Conservation (phyloP, 2,888 invertebrate genomes). For the Drosophila incognita region DNA sequence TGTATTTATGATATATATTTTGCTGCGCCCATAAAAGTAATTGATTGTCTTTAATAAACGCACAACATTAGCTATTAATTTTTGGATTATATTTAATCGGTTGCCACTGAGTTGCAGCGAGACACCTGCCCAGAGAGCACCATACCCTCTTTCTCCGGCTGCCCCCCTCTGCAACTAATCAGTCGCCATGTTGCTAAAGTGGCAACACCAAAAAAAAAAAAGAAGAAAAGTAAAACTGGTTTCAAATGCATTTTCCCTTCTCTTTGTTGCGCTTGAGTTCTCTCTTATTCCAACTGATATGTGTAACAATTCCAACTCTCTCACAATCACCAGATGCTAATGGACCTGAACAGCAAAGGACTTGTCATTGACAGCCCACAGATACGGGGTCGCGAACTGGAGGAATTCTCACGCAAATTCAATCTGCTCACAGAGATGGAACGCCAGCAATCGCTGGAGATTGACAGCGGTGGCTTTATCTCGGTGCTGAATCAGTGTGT, state of each 20-base stretch:
- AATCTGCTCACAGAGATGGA: constrained; percentile 91
- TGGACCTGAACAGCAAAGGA: constrained; percentile 95
- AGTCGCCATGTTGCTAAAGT: constrained; percentile 74
- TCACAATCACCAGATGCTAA: constrained; percentile 90
- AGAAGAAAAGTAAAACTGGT: constrained; percentile 54
- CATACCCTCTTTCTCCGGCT: not conserved
- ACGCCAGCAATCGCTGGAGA: constrained; percentile 92
- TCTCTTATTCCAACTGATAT: constrained; percentile 12
- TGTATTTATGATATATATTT: constrained; percentile 23
- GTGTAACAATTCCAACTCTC: constrained; percentile 5
- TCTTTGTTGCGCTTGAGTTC: constrained; percentile 17
- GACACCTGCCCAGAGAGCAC: constrained; percentile 30
- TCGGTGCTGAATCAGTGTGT: constrained; percentile 95
- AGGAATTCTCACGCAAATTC: constrained; percentile 94
- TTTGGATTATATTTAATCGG: constrained; percentile 26
- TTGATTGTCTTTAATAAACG: constrained; percentile 56
- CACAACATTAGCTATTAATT: constrained; percentile 40
- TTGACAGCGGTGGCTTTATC: constrained; percentile 92
- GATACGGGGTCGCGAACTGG: constrained; percentile 92
- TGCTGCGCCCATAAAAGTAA: constrained; percentile 57
- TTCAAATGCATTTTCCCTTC: constrained; percentile 61
- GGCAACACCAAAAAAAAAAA: constrained; percentile 53
- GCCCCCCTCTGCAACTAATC: constrained; percentile 15
- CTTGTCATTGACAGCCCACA: constrained; percentile 93
- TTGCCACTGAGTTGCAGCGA: constrained; percentile 27